A percentile compares a stretch with the other conserved stretches of the same genome.
Evolutionary conservation across 2,888 invertebrate species (phyloP).

Genomic region (Drosophila glabriapex): DNA sequence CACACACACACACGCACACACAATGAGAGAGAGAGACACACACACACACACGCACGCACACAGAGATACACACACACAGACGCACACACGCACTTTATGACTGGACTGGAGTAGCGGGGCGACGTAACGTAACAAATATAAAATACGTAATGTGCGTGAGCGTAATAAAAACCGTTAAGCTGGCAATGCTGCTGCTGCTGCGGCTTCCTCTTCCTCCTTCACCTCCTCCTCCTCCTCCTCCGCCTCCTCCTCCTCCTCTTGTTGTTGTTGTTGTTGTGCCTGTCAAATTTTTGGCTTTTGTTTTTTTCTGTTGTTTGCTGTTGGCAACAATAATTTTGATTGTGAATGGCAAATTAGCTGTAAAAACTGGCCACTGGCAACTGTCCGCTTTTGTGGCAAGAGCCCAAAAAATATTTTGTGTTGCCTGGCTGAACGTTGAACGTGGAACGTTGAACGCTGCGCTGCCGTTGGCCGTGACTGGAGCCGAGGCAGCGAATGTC

Average conservation of each 20-base stretch:
- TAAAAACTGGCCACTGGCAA: slow-evolving; percentile 40
- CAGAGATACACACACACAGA: slow-evolving; percentile 20
- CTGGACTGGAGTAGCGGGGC: slow-evolving; percentile 30
- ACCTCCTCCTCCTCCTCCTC: neutral
- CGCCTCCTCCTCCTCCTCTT: slow-evolving; percentile 7
- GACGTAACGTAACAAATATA: slow-evolving; percentile 31
- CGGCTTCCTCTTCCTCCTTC: neutral
- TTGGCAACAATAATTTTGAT: slow-evolving; percentile 39
- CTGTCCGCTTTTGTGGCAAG: slow-evolving; percentile 35
- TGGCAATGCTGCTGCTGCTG: slow-evolving; percentile 33
- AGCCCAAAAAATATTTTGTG: slow-evolving; percentile 15
- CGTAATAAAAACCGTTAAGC: slow-evolving; percentile 61
- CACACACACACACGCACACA: slow-evolving; percentile 20
- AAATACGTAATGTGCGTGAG: slow-evolving; percentile 61
- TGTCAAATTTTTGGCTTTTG: slow-evolving; percentile 31
- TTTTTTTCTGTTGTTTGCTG: neutral
- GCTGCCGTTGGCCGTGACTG: slow-evolving; percentile 67
- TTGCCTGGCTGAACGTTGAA: slow-evolving; percentile 61
- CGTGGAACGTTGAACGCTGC: slow-evolving; percentile 40
- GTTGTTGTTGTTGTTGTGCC: slow-evolving; percentile 25
- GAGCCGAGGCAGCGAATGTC: slow-evolving; percentile 70
- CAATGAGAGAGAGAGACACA: slow-evolving; percentile 23
- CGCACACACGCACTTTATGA: slow-evolving; percentile 46
- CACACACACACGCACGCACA: slow-evolving; percentile 18
- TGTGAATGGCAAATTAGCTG: slow-evolving; percentile 68